A percentile compares a stretch with the other conserved stretches of the same genome.
These are phyloP conservation scores for Drosophila helvetica DNA, from an alignment of 2,888 invertebrate genomes.

Conservation along the genomic window DNA sequence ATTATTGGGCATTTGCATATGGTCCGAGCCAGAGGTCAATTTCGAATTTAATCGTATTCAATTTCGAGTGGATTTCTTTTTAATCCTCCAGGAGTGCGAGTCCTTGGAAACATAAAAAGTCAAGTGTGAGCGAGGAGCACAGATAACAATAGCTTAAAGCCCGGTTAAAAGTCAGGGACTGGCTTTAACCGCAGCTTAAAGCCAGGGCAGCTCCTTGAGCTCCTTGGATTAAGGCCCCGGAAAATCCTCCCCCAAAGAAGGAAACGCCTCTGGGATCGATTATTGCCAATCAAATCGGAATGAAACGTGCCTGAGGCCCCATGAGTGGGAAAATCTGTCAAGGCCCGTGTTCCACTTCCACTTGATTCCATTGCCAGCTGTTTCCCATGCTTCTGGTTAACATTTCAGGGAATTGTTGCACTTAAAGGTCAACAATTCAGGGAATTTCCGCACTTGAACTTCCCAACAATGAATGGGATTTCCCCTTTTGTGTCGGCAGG, in stretches of 20 bases:
- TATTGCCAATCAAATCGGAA: slow-evolving; percentile 84
- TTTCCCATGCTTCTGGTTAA: slow-evolving; percentile 12
- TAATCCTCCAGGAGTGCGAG: slow-evolving; percentile 61
- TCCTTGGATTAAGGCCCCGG: slow-evolving; percentile 72
- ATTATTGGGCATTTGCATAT: slow-evolving; percentile 60
- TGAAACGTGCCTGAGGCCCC: slow-evolving; percentile 80
- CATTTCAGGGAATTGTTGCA: slow-evolving; percentile 26
- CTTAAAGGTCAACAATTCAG: slow-evolving; percentile 8
- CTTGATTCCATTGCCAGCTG: not conserved
- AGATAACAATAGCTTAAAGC: slow-evolving; percentile 44
- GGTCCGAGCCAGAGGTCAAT: slow-evolving; percentile 72
- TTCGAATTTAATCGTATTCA: slow-evolving; percentile 75
- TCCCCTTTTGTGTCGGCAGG: slow-evolving; percentile 22
- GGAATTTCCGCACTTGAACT: slow-evolving; percentile 16
- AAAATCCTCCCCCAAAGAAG: slow-evolving; percentile 1
- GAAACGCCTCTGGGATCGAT: slow-evolving; percentile 84
- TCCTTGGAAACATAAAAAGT: slow-evolving; percentile 45
- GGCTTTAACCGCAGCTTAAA: slow-evolving; percentile 18
- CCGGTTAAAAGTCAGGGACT: slow-evolving; percentile 73
- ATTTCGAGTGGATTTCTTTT: slow-evolving; percentile 77
- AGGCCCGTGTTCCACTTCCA: not conserved
- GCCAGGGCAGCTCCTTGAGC: slow-evolving; percentile 66
- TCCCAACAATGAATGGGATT: not conserved
- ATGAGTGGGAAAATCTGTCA: slow-evolving; percentile 20
- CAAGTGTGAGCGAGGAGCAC: slow-evolving; percentile 30